A percentile compares a stretch with the other conserved stretches of the same genome.
Evolutionary conservation across 2,113 vertebrate genomes (phyloP).

Genomic region (Rhinogobius similis): DNA sequence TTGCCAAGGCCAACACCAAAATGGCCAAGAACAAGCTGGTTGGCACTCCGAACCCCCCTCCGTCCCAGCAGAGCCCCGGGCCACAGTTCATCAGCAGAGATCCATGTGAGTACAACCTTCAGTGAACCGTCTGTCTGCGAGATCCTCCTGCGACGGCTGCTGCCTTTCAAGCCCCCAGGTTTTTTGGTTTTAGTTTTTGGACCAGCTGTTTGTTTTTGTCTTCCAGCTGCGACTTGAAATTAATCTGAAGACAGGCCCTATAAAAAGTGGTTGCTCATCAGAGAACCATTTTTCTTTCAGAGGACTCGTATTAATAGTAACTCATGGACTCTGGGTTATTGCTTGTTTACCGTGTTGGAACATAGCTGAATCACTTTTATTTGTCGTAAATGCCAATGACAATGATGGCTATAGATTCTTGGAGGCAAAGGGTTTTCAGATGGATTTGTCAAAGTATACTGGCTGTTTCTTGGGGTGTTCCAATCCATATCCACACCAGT

Average conservation of each 20-base stretch:
- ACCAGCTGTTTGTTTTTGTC: constrained; percentile 44
- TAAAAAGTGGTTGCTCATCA: constrained; percentile 1
- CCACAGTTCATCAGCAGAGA: constrained; percentile 95
- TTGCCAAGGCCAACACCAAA: constrained; percentile 98
- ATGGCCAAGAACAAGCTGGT: constrained; percentile 98
- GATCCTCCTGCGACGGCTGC: constrained; percentile 17
- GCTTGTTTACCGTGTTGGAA: background rate
- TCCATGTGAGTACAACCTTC: constrained; percentile 86
- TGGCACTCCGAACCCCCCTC: constrained; percentile 91
- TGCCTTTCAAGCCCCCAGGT: constrained; percentile 15
- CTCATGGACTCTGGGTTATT: background rate
- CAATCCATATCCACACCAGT: background rate
- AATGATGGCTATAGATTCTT: background rate
- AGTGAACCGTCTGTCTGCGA: constrained; percentile 7
- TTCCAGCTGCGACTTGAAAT: constrained; percentile 13
- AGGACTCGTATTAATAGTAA: background rate
- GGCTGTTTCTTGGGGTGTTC: background rate
- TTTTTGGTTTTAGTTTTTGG: constrained; percentile 3
- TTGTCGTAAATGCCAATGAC: background rate
- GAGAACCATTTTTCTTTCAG: constrained; percentile 9
- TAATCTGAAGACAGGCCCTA: constrained; percentile 11
- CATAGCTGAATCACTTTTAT: background rate
- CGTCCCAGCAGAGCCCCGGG: constrained; percentile 90
- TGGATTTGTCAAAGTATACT: background rate
- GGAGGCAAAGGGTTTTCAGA: background rate